A percentile compares a stretch with the other conserved stretches of the same genome.
Conservation (phyloP, 2,113 vertebrate species). For the Ivindomyrus marchei region DNA sequence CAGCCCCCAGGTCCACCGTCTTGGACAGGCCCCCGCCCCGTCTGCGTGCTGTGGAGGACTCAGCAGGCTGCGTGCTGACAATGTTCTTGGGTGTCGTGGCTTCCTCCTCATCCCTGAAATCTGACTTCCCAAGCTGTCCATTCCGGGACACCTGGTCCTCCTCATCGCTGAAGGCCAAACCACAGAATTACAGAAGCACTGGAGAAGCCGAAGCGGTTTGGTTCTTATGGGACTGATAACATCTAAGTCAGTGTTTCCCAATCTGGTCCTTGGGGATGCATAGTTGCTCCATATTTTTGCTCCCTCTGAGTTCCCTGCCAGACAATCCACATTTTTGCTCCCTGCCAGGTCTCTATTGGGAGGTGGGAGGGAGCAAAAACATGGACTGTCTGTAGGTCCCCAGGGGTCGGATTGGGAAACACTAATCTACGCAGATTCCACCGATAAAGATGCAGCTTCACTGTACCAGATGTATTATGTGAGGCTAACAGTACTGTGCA, state of each 20-base stretch:
- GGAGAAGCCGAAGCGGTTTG: not conserved
- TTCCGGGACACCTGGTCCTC: constrained; percentile 69
- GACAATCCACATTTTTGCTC: not conserved
- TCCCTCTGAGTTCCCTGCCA: not conserved
- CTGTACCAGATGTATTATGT: not conserved
- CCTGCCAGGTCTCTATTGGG: not conserved
- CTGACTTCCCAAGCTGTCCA: constrained; percentile 65
- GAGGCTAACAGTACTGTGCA: not conserved
- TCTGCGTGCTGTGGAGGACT: constrained; percentile 76
- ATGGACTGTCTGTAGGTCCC: not conserved
- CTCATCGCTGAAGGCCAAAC: constrained; percentile 73
- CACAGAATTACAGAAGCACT: not conserved
- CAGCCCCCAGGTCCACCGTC: constrained; percentile 92
- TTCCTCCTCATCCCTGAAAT: constrained; percentile 95
- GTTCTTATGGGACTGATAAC: not conserved
- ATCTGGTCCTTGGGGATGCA: not conserved
- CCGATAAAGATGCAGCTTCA: not conserved
- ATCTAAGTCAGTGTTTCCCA: not conserved
- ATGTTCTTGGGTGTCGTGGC: constrained; percentile 82
- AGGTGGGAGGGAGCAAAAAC: not conserved
- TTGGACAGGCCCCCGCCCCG: constrained; percentile 80
- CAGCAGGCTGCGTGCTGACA: constrained; percentile 83
- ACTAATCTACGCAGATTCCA: not conserved
- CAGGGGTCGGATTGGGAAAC: not conserved
- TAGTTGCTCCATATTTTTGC: not conserved